Evolutionary conservation across 37 sponge, comb jelly and placozoan species (phyloP).

Genomic region (Ianthella basta): DNA sequence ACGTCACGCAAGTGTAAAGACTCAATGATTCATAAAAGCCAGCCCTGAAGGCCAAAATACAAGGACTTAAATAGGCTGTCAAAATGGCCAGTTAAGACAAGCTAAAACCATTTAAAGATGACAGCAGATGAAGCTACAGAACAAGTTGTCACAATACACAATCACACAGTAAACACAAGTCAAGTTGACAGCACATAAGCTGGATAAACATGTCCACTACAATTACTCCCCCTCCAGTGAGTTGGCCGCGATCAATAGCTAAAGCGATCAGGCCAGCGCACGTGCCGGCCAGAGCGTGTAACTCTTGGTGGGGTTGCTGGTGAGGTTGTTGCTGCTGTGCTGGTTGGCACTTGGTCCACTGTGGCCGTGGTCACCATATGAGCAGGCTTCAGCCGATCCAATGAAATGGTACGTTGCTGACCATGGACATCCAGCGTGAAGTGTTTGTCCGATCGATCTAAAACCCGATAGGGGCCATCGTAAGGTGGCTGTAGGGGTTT

Average conservation of each 20-base stretch:
- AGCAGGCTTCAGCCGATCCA: conserved; percentile 75
- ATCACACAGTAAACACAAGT: no score
- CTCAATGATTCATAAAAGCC: no score
- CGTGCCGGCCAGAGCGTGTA: conserved; percentile 13
- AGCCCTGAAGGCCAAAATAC: no score
- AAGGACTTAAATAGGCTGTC: no score
- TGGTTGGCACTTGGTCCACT: neutral
- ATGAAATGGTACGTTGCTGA: conserved; percentile 44
- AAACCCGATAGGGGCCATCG: conserved; percentile 61
- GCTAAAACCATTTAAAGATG: no score
- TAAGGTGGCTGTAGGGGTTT: conserved; percentile 66
- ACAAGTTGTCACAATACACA: no score
- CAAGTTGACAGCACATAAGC: no score
- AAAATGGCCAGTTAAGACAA: no score
- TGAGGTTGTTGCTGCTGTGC: neutral
- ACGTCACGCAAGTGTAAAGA: no score
- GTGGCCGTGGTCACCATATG: conserved; percentile 8
- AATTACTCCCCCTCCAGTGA: conserved; percentile 27
- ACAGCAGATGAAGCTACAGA: no score
- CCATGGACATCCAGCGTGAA: conserved; percentile 61
- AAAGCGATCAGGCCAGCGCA: conserved; percentile 10
- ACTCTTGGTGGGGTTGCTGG: conserved; percentile 12
- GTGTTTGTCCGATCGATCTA: conserved; percentile 54
- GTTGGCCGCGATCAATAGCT: neutral
- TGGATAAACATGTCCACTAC: neutral